Conservation (phyloP, 2,888 invertebrate species). For the Empis livida region DNA sequence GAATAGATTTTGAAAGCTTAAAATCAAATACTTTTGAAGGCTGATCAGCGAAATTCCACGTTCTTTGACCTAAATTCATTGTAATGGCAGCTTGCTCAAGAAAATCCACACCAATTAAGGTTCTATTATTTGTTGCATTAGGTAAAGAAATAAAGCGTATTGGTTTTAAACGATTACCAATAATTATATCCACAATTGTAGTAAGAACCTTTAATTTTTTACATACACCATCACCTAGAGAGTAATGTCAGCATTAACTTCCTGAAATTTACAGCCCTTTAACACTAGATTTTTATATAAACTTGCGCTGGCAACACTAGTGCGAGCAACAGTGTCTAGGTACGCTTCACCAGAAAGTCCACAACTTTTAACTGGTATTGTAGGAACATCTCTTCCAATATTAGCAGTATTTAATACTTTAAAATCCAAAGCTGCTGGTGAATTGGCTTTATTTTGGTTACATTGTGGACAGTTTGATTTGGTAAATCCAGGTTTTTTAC, state of each 20-base stretch:
- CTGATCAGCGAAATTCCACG: neutral
- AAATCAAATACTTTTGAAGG: neutral
- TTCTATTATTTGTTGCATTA: conserved; percentile 3
- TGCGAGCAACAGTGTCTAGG: conserved; percentile 6
- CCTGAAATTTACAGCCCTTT: neutral
- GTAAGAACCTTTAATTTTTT: neutral
- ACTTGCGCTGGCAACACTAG: conserved; percentile 5
- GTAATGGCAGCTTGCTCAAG: neutral
- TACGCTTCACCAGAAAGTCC: conserved; percentile 5
- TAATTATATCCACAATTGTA: conserved; percentile 1
- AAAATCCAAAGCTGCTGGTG: neutral
- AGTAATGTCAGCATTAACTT: conserved; percentile 1
- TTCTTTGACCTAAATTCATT: neutral
- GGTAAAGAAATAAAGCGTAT: conserved; percentile 3
- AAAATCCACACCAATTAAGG: conserved; percentile 7
- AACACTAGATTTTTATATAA: neutral
- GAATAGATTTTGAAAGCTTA: neutral
- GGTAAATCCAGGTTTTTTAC: conserved; percentile 1
- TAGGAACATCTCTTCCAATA: conserved; percentile 2
- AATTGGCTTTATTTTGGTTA: neutral
- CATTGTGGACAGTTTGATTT: conserved; percentile 4
- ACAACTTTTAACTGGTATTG: conserved; percentile 1
- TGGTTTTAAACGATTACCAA: conserved; percentile 6
- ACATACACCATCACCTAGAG: conserved; percentile 1
- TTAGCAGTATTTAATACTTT: neutral